Evolutionary conservation across 1,140 invertebrate species (phyloP), one percentile per base, ranked within the genome.

Genomic region (Bombus sibiricus): DNA sequence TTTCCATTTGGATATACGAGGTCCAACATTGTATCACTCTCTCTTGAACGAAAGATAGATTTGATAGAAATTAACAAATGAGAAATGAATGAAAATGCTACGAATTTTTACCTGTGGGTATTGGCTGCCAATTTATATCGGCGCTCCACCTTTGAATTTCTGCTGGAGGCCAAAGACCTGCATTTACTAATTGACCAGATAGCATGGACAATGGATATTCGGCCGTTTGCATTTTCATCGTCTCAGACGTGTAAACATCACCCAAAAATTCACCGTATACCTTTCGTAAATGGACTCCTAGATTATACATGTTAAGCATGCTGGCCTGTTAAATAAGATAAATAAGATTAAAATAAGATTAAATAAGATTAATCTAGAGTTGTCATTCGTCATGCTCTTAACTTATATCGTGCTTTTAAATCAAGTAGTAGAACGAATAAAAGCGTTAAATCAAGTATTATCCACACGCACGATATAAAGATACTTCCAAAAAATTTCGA

Each of bases 131-230:
- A 22, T 92, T 83, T 0, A 95, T 34, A 15, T 87, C 22, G 2
- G 77, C 15, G 64, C 91, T 85, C 94, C 94, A 95, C 41, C 47
- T 89, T 88, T 94, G 92, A 10, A 12, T 34, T n/a, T 28, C 18
- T 12, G 37, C 22, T 15, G 95, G 95, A 9, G 94, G 94, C 90
- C 91, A 95, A 6, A 95, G 77, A 18, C 92, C 88, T 1, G 93
- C 91, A 2, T 95, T 89, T 25, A 95, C 94, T 13, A 95, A 86
- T 80, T 93, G 90, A 3, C 93, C 86, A 3, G 93, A 93, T 86
- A 96, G 96, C 81, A 97, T 93, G 41, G 97, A 96, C 57, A 97
- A 88, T 41, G 96, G 94, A 28, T 95, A 95, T 83, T 96, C 95
- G 0, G 97, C 97, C 69, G 96, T 96, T 37, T 95, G 93, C 2